Evolutionary conservation across 2,888 invertebrate genomes (phyloP).

Genomic region (Drosophila neonasuta): DNA sequence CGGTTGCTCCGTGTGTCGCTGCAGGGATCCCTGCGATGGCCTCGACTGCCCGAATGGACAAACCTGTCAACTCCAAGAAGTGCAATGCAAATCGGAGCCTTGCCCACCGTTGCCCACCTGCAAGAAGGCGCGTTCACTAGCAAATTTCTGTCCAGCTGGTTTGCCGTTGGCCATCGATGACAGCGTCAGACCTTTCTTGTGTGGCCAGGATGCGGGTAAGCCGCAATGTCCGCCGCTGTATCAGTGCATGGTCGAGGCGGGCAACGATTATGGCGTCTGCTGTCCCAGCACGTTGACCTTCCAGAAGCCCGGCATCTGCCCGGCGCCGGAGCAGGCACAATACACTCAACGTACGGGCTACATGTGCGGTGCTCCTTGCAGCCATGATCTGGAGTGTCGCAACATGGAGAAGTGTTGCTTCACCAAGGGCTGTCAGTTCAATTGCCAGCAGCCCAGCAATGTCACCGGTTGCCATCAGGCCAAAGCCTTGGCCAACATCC

Average conservation of each 20-base stretch:
- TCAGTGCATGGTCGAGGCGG: conserved; percentile 89
- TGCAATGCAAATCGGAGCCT: conserved; percentile 89
- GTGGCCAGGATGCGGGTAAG: conserved; percentile 90
- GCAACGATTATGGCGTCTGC: conserved; percentile 94
- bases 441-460: conserved; percentile 89
- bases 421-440: conserved; percentile 88
- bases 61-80: conserved; percentile 90
- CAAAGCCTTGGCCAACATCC: conserved; percentile 88
- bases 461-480: conserved; percentile 91
- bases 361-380: conserved; percentile 87
- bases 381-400: conserved; percentile 91
- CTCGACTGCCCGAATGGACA: conserved; percentile 89
- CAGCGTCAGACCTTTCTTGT: conserved; percentile 90
- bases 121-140: conserved; percentile 89
- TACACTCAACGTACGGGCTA: conserved; percentile 80
- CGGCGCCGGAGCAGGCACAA: conserved; percentile 83
- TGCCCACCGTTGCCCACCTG: conserved; percentile 94
- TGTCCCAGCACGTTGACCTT: conserved; percentile 90
- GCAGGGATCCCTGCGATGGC: conserved; percentile 90
- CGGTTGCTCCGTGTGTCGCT: conserved; percentile 91
- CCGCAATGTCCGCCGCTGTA: conserved; percentile 92
- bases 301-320: conserved; percentile 90
- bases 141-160: conserved; percentile 90
- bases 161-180: conserved; percentile 88
- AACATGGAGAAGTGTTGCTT: conserved; percentile 92